Base-by-base conservation (phyloP, 2,113 vertebrate species). In the Psilopsiagon aymara region DNA sequence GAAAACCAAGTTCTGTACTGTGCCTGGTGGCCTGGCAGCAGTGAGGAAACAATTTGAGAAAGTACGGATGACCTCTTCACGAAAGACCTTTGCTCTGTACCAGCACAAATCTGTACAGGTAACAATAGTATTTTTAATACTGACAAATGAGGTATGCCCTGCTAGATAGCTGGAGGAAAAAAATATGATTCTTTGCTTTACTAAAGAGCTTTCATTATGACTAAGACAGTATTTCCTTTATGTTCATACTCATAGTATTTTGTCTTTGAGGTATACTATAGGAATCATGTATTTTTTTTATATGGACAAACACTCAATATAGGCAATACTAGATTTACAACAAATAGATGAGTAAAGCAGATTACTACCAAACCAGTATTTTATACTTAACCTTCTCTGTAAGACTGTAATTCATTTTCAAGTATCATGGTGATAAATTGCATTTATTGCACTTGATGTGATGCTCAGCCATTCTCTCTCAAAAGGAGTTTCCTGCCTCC, bases 41-140 rank as follows among this genome's bases (percentile, higher is more conserved):
- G 97, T 99, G 97, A 99, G 98, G 95, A 99, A 98, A 98, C 99
- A 99, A 80, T 99, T 99, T 69, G 99, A 99, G 94, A 98, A 97
- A 94, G 98, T 98, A 62, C 97, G 98, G 97, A 97, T 92, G 82
- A 96, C 97, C 70, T 97, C 98, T 82, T 97, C 98, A 64, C 97
- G 92, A 88, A 98, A 98, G 90, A 97, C 90, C 53, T 98, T 99
- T 96, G 97, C 98, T 97, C 98, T 99, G 88, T 97, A 98, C 89
- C 98, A 99, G 46, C 97, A 98, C 47, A 98, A 97, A 98, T 92
- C 97, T 90, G 91, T 97, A 88, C 98, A 99, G 99, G 99, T 99
- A 99, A 98, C 67, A 63, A 75, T 0, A 28, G 25, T 10, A 69
- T 25, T 68, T 51, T 82, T 63, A 55, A 37, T 79, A 51, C 17